Percentiles rank a stretch among this genome's conserved stretches.
phyloP scores from a whole-genome alignment of 2,797 vertebrate genomes.

The Galago senegalensis region DNA sequence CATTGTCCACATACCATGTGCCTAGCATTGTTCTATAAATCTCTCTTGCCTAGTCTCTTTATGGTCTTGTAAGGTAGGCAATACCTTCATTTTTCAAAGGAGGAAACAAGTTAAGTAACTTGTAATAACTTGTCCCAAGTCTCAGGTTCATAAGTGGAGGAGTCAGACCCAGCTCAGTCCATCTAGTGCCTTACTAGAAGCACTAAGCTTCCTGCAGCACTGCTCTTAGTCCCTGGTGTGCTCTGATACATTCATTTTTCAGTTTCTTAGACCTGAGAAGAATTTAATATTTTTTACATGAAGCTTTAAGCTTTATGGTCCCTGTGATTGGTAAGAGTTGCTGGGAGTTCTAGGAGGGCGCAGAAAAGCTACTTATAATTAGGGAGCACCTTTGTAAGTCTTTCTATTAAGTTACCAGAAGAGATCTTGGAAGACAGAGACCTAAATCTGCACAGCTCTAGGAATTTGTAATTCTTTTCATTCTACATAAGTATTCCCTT shows the following conservation, averaged over 20 bases:
- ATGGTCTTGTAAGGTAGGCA: neutral
- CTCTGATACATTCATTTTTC: neutral
- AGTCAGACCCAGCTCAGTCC: neutral
- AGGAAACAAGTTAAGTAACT: neutral
- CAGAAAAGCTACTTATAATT: neutral
- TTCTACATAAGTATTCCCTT: constrained; percentile 4
- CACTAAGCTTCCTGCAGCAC: neutral
- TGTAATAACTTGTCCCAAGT: neutral
- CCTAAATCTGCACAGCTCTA: neutral
- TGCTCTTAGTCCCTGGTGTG: neutral
- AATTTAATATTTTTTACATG: neutral
- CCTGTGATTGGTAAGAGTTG: neutral
- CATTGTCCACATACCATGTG: neutral
- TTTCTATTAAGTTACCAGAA: neutral
- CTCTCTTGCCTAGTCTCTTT: neutral
- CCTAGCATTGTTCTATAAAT: neutral
- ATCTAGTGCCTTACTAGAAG: neutral
- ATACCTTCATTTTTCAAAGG: neutral
- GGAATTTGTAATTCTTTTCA: neutral
- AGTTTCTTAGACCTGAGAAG: neutral
- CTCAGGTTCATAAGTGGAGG: neutral
- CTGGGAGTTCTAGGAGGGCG: neutral
- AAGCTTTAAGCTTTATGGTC: neutral
- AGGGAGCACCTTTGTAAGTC: neutral
- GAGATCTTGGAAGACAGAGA: neutral